phyloP scores from a whole-genome alignment of 2,113 vertebrate species.

The Crotalus horridus region DNA sequence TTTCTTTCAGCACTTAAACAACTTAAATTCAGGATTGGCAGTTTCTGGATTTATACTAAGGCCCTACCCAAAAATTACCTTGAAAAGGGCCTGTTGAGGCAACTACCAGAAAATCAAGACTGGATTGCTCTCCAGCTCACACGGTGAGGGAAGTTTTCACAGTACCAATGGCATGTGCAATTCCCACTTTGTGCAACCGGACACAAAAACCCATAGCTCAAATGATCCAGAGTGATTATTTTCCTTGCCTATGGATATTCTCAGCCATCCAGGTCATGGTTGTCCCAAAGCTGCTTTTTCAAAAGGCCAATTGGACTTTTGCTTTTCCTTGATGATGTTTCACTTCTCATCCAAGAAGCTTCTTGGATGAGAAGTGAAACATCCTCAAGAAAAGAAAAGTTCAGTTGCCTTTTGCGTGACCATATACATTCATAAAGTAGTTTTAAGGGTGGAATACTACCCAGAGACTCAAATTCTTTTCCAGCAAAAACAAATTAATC shows the following conservation, averaged over 20 bases:
- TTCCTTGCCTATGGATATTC: neutral
- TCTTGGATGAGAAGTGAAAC: neutral
- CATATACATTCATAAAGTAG: slow-evolving; percentile 1
- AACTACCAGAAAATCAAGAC: neutral
- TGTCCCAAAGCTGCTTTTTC: neutral
- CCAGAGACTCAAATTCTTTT: slow-evolving; percentile 28
- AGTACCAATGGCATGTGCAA: neutral
- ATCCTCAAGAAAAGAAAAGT: neutral
- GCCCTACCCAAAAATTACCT: neutral
- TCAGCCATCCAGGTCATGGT: neutral
- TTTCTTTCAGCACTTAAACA: neutral
- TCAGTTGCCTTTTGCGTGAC: slow-evolving; percentile 8
- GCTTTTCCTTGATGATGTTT: neutral
- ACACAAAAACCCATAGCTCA: no score
- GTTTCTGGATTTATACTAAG: neutral
- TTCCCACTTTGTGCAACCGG: neutral
- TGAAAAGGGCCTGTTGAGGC: neutral
- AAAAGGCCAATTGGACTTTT: neutral
- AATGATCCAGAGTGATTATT: neutral
- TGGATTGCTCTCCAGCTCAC: neutral
- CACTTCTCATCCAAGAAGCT: neutral
- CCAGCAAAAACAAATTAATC: slow-evolving; percentile 38
- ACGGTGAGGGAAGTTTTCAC: neutral
- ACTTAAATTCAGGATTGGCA: neutral
- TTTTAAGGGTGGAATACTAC: slow-evolving; percentile 20